Percentiles rank a stretch among this genome's conserved stretches.
phyloP scores from a whole-genome alignment of 2,113 vertebrate genomes.

The Malaclemys terrapin region DNA sequence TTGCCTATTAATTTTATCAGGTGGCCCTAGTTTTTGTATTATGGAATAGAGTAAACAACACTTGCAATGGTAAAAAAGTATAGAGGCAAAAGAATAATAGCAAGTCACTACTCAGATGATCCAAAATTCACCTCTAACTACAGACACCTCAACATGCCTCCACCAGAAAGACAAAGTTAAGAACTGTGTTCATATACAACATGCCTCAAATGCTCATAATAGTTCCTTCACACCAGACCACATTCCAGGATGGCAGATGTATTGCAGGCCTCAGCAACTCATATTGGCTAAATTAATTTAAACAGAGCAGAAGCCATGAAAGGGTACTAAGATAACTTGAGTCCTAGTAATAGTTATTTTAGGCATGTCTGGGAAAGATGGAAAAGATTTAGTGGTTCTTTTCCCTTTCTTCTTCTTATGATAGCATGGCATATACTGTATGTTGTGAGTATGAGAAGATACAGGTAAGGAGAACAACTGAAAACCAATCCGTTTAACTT shows the following conservation, averaged over 20 bases:
- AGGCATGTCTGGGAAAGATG: not conserved
- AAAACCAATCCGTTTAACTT: not conserved
- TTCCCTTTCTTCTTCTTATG: not conserved
- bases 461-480: not conserved
- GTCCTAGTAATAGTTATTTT: not conserved
- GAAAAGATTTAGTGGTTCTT: not conserved
- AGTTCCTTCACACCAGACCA: not conserved
- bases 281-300: not conserved
- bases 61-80: not conserved
- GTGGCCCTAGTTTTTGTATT: not conserved
- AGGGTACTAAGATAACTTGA: not conserved
- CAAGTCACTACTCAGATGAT: not conserved
- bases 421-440: not conserved
- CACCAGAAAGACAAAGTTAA: not conserved
- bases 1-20: not conserved
- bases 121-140: not conserved
- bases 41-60: not conserved
- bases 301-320: not conserved
- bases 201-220: not conserved
- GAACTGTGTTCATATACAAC: not conserved
- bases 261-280: not conserved
- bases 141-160: not conserved
- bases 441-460: not conserved
- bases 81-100: not conserved
- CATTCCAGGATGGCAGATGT: not conserved